phyloP scores from a whole-genome alignment of 2,888 invertebrate species.

The Nomada lathburiana region DNA sequence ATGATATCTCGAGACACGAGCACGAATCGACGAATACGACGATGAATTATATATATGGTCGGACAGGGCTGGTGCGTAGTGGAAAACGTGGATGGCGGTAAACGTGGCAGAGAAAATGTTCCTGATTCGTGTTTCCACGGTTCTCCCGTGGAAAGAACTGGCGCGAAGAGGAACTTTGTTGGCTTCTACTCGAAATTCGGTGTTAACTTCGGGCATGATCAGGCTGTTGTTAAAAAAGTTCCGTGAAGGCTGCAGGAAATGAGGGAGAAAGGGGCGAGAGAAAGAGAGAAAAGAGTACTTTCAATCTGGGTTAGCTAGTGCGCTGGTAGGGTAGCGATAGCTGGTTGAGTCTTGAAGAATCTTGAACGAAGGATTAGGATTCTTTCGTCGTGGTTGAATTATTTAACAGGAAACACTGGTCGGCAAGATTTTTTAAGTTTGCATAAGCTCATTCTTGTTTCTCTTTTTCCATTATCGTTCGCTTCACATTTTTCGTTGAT shows the following conservation, averaged over 20 bases:
- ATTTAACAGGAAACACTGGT: neutral
- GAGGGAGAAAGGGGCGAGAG: neutral
- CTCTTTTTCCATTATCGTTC: no score
- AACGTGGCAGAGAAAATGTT: neutral
- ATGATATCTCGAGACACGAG: conserved; percentile 37
- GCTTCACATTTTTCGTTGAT: no score
- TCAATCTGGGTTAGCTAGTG: conserved; percentile 19
- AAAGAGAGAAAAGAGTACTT: neutral
- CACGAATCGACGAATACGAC: conserved; percentile 7
- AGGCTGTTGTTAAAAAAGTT: conserved; percentile 31
- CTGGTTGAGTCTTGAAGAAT: neutral
- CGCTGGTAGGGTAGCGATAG: neutral
- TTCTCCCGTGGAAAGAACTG: neutral
- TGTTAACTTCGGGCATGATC: conserved; percentile 24
- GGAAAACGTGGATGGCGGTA: neutral
- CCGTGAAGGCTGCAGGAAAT: neutral
- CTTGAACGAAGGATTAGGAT: neutral
- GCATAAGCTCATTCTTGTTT: neutral
- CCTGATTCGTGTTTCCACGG: neutral
- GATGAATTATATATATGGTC: conserved; percentile 1
- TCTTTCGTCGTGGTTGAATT: neutral
- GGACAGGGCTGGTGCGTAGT: neutral
- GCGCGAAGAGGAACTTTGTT: conserved; percentile 8
- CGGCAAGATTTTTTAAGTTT: neutral
- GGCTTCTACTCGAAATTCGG: conserved; percentile 6